These are phyloP conservation scores for Anseranas semipalmata DNA, from an alignment of 2,113 vertebrate species.

Conservation along the genomic window DNA sequence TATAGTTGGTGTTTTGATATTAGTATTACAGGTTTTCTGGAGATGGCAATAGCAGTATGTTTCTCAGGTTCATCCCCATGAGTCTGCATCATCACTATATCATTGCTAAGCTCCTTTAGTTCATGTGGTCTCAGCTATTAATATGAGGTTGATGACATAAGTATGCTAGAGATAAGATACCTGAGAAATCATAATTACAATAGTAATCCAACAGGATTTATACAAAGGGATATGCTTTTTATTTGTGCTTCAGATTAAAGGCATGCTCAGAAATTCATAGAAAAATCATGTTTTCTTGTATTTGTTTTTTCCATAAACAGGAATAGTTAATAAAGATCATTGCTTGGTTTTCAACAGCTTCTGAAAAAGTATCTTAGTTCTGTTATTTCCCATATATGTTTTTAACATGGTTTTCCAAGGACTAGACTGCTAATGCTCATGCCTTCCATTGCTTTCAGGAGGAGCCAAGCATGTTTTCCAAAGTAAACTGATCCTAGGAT, in stretches of 20 bases:
- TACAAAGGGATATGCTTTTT: neutral
- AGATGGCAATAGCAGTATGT: neutral
- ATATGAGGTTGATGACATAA: neutral
- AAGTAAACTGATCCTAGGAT: neutral
- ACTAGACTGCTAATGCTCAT: neutral
- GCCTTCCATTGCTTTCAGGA: neutral
- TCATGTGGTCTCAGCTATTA: neutral
- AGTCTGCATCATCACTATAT: neutral
- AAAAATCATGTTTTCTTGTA: neutral
- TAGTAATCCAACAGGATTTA: neutral
- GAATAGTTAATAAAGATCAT: neutral
- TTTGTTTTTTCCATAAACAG: neutral
- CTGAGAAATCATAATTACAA: neutral
- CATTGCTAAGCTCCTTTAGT: neutral
- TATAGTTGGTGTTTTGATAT: neutral
- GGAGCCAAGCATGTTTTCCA: neutral
- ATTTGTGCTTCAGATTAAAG: neutral
- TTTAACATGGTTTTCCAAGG: neutral
- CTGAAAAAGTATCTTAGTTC: neutral
- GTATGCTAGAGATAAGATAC: neutral
- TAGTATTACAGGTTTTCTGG: neutral
- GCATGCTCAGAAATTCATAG: neutral
- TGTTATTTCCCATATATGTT: neutral
- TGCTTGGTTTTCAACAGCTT: neutral
- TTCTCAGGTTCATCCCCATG: neutral